Percentiles rank a stretch among this genome's conserved stretches.
Conservation (phyloP, 2,113 vertebrate species). For the Mixornis gularis region DNA sequence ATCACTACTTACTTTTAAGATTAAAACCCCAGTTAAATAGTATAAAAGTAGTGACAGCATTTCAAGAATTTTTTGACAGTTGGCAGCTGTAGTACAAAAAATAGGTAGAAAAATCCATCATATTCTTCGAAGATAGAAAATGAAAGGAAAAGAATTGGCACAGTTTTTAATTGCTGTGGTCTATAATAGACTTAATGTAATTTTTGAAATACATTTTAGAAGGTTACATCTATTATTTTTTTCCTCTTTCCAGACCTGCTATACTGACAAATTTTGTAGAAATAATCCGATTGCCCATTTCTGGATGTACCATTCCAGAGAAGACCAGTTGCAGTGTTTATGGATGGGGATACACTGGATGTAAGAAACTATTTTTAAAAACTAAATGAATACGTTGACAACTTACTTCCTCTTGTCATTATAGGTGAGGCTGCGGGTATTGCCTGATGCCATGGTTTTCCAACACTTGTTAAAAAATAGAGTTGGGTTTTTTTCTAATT, state of each 20-base stretch:
- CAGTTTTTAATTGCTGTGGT: background rate
- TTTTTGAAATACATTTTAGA: background rate
- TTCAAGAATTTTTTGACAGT: slow-evolving; percentile 21
- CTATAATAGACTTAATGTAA: background rate
- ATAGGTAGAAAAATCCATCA: background rate
- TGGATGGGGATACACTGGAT: slow-evolving; percentile 97
- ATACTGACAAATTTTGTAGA: slow-evolving; percentile 82
- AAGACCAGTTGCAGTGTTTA: slow-evolving; percentile 89
- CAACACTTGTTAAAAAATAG: background rate
- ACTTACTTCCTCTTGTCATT: slow-evolving; percentile 30
- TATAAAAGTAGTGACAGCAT: slow-evolving; percentile 18
- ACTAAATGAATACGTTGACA: slow-evolving; percentile 27
- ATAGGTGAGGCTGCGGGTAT: slow-evolving; percentile 36
- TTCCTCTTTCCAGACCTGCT: slow-evolving; percentile 76
- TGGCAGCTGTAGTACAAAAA: slow-evolving; percentile 12
- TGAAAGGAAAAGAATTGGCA: background rate
- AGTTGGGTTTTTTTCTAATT: background rate
- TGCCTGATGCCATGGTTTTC: background rate
- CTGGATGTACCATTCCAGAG: slow-evolving; percentile 89
- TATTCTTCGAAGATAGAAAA: background rate
- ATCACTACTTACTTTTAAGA: background rate
- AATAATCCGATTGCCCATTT: slow-evolving; percentile 86
- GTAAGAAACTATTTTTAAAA: slow-evolving; percentile 75
- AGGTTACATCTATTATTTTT: background rate
- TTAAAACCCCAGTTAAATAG: background rate